phyloP scores from a whole-genome alignment of 2,888 invertebrate species.

The Cerceris ruficornis region DNA sequence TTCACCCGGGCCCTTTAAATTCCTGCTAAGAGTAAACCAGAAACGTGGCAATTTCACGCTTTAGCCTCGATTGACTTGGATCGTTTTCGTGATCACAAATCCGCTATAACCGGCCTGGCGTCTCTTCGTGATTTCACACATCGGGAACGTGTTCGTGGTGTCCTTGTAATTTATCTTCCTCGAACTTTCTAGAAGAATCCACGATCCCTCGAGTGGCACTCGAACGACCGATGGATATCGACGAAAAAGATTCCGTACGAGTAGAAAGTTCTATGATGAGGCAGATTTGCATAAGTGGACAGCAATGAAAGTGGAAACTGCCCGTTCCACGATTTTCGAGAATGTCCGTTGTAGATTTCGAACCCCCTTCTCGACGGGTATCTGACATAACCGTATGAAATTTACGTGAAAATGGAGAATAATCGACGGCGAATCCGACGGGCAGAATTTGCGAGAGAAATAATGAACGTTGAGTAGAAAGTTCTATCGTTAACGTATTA shows the following conservation, averaged over 20 bases:
- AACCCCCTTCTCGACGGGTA: background rate
- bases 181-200: constrained; percentile 60
- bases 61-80: constrained; percentile 57
- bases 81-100: constrained; percentile 58
- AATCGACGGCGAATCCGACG: no score
- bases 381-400: no score
- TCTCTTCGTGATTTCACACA: constrained; percentile 52
- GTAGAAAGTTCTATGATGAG: constrained; percentile 57
- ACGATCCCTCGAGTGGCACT: constrained; percentile 11
- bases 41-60: constrained; percentile 55
- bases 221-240: constrained; percentile 16
- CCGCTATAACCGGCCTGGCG: constrained; percentile 38
- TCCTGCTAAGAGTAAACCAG: constrained; percentile 47
- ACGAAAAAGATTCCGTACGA: constrained; percentile 41
- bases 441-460: no score
- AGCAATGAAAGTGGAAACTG: constrained; percentile 54
- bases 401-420: no score
- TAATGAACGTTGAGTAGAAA: no score
- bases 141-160: constrained; percentile 46
- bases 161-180: constrained; percentile 55
- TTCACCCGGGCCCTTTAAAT: background rate
- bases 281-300: constrained; percentile 50
- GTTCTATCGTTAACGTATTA: no score
- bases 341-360: constrained; percentile 41
- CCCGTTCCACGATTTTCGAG: constrained; percentile 21